Evolutionary conservation across 2,888 invertebrate genomes (phyloP).

Genomic region (Latheticus oryzae): DNA sequence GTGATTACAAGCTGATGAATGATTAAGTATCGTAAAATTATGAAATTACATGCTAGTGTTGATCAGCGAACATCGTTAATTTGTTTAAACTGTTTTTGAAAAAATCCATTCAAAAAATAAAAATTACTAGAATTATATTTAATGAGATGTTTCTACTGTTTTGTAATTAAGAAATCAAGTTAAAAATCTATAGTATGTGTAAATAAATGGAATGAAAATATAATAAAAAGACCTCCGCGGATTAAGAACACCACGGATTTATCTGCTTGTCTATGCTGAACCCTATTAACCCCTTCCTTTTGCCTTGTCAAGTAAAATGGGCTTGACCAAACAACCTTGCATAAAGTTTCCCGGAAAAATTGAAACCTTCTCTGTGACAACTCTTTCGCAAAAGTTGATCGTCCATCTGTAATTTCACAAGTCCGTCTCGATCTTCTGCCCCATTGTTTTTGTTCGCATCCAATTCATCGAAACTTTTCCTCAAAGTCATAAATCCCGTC

Average conservation of each 20-base stretch:
- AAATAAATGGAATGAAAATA: no score
- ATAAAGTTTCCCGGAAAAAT: no score
- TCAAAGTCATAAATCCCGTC: conserved; percentile 51
- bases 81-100: conserved; percentile 3
- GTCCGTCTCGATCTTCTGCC: conserved; percentile 56
- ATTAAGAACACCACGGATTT: conserved; percentile 1
- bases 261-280: conserved; percentile 5
- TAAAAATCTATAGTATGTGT: no score
- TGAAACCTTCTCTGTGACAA: no score
- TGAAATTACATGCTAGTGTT: conserved; percentile 9
- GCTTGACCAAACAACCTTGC: no score
- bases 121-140: background rate
- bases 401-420: conserved; percentile 50
- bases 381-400: no score
- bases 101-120: conserved; percentile 11
- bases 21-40: conserved; percentile 13
- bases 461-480: conserved; percentile 47
- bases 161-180: no score
- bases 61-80: background rate
- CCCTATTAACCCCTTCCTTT: no score
- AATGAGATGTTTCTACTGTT: background rate
- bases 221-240: background rate
- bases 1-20: conserved; percentile 13
- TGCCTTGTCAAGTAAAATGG: no score
- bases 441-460: conserved; percentile 57